Evolutionary conservation across 1,140 invertebrate genomes (phyloP).

Genomic region (Batillaria attramentaria): DNA sequence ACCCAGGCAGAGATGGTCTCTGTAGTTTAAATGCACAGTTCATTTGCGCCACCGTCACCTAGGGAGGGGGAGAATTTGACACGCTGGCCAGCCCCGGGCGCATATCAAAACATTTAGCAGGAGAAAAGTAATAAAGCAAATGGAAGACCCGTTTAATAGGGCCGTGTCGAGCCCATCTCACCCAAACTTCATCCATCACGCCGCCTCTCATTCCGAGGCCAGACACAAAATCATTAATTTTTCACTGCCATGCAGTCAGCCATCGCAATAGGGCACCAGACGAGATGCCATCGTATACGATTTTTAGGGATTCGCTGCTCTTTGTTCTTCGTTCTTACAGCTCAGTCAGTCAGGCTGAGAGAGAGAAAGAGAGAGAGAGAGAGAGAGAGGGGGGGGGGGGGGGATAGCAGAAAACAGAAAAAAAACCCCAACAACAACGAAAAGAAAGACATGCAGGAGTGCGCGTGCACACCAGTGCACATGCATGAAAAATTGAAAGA

Average conservation of each 20-base stretch:
- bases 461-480: no score
- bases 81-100: not conserved
- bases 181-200: slow-evolving; percentile 32
- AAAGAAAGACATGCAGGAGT: no score
- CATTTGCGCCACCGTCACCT: slow-evolving; percentile 14
- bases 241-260: not conserved
- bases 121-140: slow-evolving; percentile 41
- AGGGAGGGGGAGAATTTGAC: slow-evolving; percentile 21
- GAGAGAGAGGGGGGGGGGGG: not conserved
- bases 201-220: slow-evolving; percentile 25
- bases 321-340: not conserved
- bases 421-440: no score
- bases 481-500: no score
- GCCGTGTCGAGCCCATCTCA: slow-evolving; percentile 25
- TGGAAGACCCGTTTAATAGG: slow-evolving; percentile 34
- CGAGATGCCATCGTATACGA: not conserved
- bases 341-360: not conserved
- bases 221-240: slow-evolving; percentile 43
- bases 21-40: slow-evolving; percentile 15
- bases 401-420: no score
- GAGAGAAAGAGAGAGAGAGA: not conserved
- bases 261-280: not conserved
- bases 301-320: not conserved
- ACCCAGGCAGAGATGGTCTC: slow-evolving; percentile 9
- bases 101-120: slow-evolving; percentile 38